Conservation (phyloP, 2,113 vertebrate species). For the Embiotoca jacksoni region DNA sequence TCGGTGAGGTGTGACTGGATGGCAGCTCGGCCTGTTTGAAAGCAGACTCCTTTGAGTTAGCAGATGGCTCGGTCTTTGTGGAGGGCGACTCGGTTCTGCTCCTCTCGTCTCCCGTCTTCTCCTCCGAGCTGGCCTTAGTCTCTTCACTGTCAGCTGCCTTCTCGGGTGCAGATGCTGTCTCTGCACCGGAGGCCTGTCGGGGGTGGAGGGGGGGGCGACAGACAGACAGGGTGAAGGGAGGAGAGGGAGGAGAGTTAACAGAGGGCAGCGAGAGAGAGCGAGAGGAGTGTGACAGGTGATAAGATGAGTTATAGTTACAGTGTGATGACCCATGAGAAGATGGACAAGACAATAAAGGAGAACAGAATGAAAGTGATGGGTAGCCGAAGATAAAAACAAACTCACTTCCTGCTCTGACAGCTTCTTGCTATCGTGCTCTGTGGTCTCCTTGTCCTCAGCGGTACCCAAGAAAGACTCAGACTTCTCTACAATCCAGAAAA, state of each 20-base stretch:
- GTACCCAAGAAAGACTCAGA: constrained; percentile 79
- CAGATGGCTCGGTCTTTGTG: constrained; percentile 69
- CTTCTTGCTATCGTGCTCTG: constrained; percentile 85
- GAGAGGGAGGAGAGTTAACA: constrained; percentile 23
- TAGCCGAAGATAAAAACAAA: background rate
- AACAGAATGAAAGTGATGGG: constrained; percentile 20
- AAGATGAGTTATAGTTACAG: constrained; percentile 23
- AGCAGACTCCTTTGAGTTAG: constrained; percentile 66
- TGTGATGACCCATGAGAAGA: constrained; percentile 26
- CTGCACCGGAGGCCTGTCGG: constrained; percentile 73
- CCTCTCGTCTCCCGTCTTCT: constrained; percentile 82
- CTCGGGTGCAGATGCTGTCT: constrained; percentile 74
- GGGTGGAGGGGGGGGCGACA: background rate
- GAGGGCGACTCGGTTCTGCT: constrained; percentile 78
- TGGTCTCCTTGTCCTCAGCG: constrained; percentile 88
- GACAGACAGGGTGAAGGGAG: constrained; percentile 15
- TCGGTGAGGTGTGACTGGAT: constrained; percentile 68
- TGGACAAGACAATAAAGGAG: constrained; percentile 22
- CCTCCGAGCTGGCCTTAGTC: constrained; percentile 81
- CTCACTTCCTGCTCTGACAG: constrained; percentile 86
- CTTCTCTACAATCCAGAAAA: constrained; percentile 85
- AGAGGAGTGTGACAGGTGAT: constrained; percentile 41
- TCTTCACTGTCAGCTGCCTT: constrained; percentile 75
- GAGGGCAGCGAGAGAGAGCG: constrained; percentile 35
- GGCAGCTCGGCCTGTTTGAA: constrained; percentile 71